phyloP scores from a whole-genome alignment of 2,888 invertebrate species.

The Poecilobothrus nobilitatus region DNA sequence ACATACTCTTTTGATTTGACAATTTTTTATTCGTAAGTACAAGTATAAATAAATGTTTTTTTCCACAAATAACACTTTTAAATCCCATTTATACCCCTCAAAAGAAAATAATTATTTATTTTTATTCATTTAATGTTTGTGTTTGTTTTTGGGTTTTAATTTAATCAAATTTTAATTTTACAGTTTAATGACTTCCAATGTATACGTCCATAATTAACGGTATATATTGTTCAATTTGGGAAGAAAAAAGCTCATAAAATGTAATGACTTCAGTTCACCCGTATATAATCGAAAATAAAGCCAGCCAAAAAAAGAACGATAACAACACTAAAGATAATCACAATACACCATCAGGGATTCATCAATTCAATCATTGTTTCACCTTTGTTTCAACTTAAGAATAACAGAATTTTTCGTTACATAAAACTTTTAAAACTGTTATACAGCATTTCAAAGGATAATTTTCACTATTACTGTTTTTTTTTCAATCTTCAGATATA shows the following conservation, averaged over 20 bases:
- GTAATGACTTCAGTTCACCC: not conserved
- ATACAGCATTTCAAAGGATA: not conserved
- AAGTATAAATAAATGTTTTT: too few species aligned
- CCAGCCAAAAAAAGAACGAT: not conserved
- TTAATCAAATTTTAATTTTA: not conserved
- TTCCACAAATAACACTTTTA: too few species aligned
- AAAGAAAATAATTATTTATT: too few species aligned
- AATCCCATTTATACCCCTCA: too few species aligned
- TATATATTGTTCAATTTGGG: not conserved
- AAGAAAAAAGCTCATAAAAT: not conserved
- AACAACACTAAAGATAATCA: too few species aligned
- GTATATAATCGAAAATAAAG: slow-evolving; percentile 1
- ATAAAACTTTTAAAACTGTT: not conserved
- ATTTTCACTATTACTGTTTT: not conserved
- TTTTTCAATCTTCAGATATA: not conserved
- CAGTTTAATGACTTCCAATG: not conserved
- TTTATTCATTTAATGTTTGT: too few species aligned
- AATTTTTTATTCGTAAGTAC: too few species aligned
- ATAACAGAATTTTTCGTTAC: too few species aligned
- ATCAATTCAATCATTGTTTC: not conserved
- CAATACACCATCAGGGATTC: not conserved
- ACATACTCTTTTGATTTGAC: too few species aligned
- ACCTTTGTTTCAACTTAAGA: not conserved
- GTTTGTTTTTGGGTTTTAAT: too few species aligned
- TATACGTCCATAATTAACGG: too few species aligned